phyloP scores from a whole-genome alignment of 2,888 invertebrate species.

The Hirtodrosophila confusa region DNA sequence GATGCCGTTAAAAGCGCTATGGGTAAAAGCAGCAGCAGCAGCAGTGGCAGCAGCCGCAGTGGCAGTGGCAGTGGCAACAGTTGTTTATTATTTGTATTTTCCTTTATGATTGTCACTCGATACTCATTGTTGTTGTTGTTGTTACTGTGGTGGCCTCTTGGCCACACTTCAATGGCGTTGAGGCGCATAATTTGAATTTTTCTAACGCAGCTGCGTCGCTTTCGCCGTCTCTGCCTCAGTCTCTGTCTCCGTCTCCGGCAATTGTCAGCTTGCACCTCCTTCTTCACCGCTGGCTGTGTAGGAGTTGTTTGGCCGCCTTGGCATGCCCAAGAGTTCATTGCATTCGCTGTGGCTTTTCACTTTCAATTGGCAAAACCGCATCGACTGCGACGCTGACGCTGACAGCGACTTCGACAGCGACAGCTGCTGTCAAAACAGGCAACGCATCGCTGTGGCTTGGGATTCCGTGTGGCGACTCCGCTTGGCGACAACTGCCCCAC shows the following conservation, averaged over 20 bases:
- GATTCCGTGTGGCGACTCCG: constrained; percentile 1
- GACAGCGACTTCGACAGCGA: background rate
- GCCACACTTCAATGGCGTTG: constrained; percentile 66
- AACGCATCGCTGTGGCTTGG: constrained; percentile 31
- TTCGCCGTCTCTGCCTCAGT: constrained; percentile 29
- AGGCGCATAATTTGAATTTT: constrained; percentile 74
- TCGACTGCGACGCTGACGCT: constrained; percentile 17
- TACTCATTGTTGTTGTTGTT: constrained; percentile 48
- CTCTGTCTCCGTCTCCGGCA: no score
- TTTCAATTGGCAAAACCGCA: constrained; percentile 70
- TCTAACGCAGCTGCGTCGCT: constrained; percentile 70
- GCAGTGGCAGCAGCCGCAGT: constrained; percentile 11
- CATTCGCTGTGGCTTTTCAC: constrained; percentile 66
- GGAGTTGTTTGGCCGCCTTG: constrained; percentile 57
- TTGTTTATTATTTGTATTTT: constrained; percentile 20
- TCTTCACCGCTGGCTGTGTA: constrained; percentile 22
- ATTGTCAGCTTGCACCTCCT: constrained; percentile 14
- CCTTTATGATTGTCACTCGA: constrained; percentile 70
- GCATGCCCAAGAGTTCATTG: constrained; percentile 70
- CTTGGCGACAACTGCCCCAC: constrained; percentile 16
- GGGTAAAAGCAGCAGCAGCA: constrained; percentile 64
- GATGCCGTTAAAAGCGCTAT: constrained; percentile 62
- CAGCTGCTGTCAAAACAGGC: constrained; percentile 28
- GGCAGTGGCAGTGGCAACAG: constrained; percentile 7
- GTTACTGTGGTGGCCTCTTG: constrained; percentile 42